phyloP scores from a whole-genome alignment of 2,888 invertebrate species.

The Pocota personata region DNA sequence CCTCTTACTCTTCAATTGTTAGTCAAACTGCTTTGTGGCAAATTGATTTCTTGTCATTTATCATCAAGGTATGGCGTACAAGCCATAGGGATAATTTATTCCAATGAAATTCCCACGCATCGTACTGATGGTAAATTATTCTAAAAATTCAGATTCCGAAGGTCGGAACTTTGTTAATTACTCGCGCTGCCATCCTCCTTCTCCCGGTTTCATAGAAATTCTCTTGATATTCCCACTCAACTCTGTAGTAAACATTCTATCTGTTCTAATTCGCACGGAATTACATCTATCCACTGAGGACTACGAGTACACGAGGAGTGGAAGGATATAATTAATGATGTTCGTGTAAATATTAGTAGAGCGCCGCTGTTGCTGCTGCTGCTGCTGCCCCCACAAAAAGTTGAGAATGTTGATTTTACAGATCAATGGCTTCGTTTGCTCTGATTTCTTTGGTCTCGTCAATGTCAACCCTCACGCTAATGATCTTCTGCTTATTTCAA shows the following conservation, averaged over 20 bases:
- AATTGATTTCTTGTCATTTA: slow-evolving; percentile 65
- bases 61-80: slow-evolving; percentile 22
- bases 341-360: slow-evolving; percentile 71
- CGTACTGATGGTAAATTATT: not conserved
- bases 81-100: not conserved
- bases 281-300: slow-evolving; percentile 38
- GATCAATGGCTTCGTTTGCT: slow-evolving; percentile 68
- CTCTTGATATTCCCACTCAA: not conserved
- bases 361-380: slow-evolving; percentile 37
- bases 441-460: slow-evolving; percentile 53
- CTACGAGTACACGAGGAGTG: not conserved
- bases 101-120: slow-evolving; percentile 61
- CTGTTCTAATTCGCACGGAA: slow-evolving; percentile 51
- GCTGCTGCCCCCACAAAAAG: slow-evolving; percentile 58
- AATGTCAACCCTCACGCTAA: slow-evolving; percentile 70
- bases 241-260: slow-evolving; percentile 37
- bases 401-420: slow-evolving; percentile 72
- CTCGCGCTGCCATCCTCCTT: slow-evolving; percentile 1
- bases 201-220: not conserved
- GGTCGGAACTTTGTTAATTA: slow-evolving; percentile 66
- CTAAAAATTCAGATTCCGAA: slow-evolving; percentile 37
- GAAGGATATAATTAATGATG: slow-evolving; percentile 71
- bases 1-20: not conserved
- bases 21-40: slow-evolving; percentile 7
- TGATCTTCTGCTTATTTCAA: slow-evolving; percentile 56